Evolutionary conservation across 2,888 invertebrate species (phyloP).

Genomic region (Chrysina gloriosa): DNA sequence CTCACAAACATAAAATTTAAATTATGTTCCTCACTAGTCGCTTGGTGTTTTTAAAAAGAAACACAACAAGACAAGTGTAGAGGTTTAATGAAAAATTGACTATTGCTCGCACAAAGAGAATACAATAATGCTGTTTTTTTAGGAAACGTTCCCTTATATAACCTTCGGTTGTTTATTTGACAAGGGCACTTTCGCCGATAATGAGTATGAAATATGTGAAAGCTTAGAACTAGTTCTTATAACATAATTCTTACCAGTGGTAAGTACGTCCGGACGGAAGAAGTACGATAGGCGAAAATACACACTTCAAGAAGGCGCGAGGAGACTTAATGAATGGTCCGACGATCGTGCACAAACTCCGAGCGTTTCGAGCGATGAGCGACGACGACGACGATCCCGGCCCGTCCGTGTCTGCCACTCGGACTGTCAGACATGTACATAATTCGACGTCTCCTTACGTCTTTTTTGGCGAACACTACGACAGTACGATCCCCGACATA

Average conservation of each 20-base stretch:
- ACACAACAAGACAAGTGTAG: too few species aligned
- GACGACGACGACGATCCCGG: neutral
- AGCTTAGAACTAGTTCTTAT: too few species aligned
- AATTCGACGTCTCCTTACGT: slow-evolving; percentile 6
- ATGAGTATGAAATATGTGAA: neutral
- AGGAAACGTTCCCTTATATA: too few species aligned
- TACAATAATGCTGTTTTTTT: too few species aligned
- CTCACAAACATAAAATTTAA: too few species aligned
- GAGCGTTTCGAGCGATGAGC: neutral
- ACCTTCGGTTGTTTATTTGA: neutral
- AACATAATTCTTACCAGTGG: slow-evolving; percentile 1
- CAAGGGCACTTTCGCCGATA: neutral
- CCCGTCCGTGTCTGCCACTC: too few species aligned
- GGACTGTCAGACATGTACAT: neutral
- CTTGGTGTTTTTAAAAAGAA: too few species aligned
- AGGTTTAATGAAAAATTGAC: too few species aligned
- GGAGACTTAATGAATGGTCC: slow-evolving; percentile 10
- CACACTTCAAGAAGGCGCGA: neutral
- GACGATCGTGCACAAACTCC: slow-evolving; percentile 8
- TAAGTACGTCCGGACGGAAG: neutral
- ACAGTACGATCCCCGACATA: neutral
- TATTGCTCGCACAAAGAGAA: too few species aligned
- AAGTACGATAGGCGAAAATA: neutral
- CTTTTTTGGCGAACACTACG: slow-evolving; percentile 25
- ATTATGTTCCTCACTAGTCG: too few species aligned